phyloP scores from a whole-genome alignment of 2,113 vertebrate species.

The Phoenicopterus ruber region DNA sequence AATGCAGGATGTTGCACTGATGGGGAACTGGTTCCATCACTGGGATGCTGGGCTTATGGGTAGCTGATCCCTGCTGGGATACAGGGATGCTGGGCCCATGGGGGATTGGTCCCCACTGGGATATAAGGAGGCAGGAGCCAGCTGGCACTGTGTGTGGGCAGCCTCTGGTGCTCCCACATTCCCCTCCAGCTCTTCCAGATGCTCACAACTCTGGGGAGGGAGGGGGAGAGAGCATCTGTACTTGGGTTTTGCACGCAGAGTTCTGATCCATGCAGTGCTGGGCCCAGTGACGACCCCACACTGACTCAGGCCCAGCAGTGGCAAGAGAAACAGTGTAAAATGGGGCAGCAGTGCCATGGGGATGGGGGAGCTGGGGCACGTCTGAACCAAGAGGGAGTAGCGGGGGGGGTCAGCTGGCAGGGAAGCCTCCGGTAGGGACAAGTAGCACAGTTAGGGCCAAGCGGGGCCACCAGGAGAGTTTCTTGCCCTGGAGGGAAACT shows the following conservation, averaged over 20 bases:
- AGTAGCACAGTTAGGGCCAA: neutral
- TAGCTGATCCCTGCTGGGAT: neutral
- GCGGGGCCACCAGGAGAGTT: neutral
- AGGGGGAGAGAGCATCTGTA: neutral
- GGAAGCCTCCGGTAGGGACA: neutral
- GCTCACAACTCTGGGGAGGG: neutral
- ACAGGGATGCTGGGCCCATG: neutral
- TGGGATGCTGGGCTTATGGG: neutral
- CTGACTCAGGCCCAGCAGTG: neutral
- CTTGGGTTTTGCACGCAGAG: neutral
- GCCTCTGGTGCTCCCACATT: neutral
- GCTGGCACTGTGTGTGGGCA: neutral
- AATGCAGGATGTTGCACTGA: neutral
- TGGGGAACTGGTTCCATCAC: neutral
- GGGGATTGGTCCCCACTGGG: neutral
- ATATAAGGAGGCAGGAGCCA: neutral
- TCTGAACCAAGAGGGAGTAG: neutral
- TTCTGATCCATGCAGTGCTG: neutral
- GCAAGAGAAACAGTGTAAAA: neutral
- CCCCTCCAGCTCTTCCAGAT: neutral
- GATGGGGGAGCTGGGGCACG: accelerated
- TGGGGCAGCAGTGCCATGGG: neutral
- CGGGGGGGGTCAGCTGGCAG: neutral
- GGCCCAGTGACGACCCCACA: neutral
- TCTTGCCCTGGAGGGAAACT: neutral